Percentiles rank a stretch among this genome's conserved stretches.
These are phyloP conservation scores for Chrysina gloriosa DNA, from an alignment of 2,888 invertebrate genomes.

Conservation along the genomic window DNA sequence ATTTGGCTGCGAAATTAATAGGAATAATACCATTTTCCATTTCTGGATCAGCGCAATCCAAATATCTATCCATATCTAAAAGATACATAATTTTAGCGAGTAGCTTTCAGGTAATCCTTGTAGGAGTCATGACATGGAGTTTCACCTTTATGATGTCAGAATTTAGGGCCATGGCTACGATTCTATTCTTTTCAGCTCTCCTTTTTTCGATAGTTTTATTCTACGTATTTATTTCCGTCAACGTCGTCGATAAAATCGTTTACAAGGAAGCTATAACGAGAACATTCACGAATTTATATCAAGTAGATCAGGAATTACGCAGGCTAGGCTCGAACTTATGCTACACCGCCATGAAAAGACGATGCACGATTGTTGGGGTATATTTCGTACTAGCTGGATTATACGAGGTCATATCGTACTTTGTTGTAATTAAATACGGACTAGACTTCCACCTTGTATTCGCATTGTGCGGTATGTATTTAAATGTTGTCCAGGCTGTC, in stretches of 20 bases:
- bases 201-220: not conserved
- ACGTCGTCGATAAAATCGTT: not conserved
- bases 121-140: not conserved
- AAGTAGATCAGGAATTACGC: not conserved
- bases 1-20: not conserved
- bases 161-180: not conserved
- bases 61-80: not conserved
- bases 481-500: not conserved
- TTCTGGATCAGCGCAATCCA: not conserved
- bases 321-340: not conserved
- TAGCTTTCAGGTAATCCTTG: not conserved
- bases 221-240: not conserved
- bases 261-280: not conserved
- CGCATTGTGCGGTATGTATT: too few species aligned
- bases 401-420: not conserved
- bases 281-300: not conserved
- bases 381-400: not conserved
- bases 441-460: too few species aligned
- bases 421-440: not conserved
- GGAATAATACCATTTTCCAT: not conserved
- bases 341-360: not conserved
- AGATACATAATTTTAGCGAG: not conserved
- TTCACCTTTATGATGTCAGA: not conserved
- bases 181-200: not conserved
- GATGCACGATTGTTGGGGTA: not conserved